Evolutionary conservation across 2,113 vertebrate genomes (phyloP), one percentile per base, ranked within the genome.

Genomic region (Pardalotus punctatus): DNA sequence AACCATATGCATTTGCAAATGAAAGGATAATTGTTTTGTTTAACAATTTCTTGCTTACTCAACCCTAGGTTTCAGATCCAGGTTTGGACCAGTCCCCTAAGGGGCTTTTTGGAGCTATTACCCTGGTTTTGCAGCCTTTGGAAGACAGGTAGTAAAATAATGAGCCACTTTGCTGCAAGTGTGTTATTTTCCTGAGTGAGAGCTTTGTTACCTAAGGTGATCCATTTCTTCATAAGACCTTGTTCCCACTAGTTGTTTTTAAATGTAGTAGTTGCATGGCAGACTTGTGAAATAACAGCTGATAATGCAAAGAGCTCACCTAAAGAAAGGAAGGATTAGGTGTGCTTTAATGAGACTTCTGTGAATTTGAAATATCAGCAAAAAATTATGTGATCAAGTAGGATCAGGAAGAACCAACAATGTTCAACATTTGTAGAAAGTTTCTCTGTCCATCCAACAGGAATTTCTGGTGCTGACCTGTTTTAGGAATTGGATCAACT

Each of bases 131-230:
- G 70, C 82, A 86, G 74, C 70, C 78, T 91, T 72, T 64, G 15
- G 57, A 76, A 83, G 64, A 43, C 2, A 6, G 24, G 40, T 74
- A 85, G 64, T 45, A 71, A 92, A 76, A 81, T 58, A 92, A 76
- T 48, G 94, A 97, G 53, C 80, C 80, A 29, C 86, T 84, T 95
- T 33, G 53, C 58, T 94, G 29, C 54, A 94, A 95, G 66, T 77
- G 66, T 82, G 81, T 91, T 96, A 10, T 96, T 95, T 97, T 95
- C 95, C 80, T 85, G 79, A 53, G 70, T 35, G 72, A 90, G 67
- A 91, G 81, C 84, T 97, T 97, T 97, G 83, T 97, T 97, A 94
- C 87, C 85, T 81, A 65, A 92, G 87, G 87, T 96, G 88, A 97
- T 97, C 95, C 53, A 25, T 91, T 96, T 95, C 81, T 97, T 96